These are phyloP conservation scores for Xestia xanthographa DNA, from an alignment of 2,888 invertebrate species.

Conservation along the genomic window DNA sequence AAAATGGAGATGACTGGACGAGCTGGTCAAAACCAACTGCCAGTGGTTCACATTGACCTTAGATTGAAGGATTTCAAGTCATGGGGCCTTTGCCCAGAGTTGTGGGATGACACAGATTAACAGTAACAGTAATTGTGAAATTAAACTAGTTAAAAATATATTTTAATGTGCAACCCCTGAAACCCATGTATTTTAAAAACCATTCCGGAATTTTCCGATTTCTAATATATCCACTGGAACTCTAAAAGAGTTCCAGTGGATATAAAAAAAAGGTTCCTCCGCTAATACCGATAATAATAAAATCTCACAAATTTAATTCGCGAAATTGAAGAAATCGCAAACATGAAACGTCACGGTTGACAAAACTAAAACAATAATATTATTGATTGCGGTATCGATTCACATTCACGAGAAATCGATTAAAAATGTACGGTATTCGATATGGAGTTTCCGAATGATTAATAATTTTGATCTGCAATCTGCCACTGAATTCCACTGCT, in stretches of 20 bases:
- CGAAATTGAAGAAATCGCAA: constrained; percentile 36
- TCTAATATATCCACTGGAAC: background rate
- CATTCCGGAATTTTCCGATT: background rate
- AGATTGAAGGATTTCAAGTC: no score
- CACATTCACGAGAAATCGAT: constrained; percentile 77
- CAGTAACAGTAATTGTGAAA: no score
- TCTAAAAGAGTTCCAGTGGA: no score
- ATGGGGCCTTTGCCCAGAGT: no score
- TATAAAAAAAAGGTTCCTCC: no score
- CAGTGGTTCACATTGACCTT: no score
- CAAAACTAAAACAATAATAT: constrained; percentile 66
- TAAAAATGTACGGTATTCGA: constrained; percentile 79
- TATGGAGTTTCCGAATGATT: constrained; percentile 84
- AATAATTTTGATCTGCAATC: constrained; percentile 86
- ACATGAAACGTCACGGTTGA: constrained; percentile 41
- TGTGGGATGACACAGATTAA: no score
- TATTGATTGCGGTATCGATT: constrained; percentile 69
- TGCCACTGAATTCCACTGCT: constrained; percentile 87
- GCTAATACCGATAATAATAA: constrained; percentile 11
- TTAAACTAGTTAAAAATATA: no score
- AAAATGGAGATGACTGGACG: no score
- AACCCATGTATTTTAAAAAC: no score
- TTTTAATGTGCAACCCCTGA: no score
- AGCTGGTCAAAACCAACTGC: no score
- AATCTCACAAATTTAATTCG: constrained; percentile 13